Base-by-base conservation (phyloP, 2,888 invertebrate species). In the Achlya flavicornis region DNA sequence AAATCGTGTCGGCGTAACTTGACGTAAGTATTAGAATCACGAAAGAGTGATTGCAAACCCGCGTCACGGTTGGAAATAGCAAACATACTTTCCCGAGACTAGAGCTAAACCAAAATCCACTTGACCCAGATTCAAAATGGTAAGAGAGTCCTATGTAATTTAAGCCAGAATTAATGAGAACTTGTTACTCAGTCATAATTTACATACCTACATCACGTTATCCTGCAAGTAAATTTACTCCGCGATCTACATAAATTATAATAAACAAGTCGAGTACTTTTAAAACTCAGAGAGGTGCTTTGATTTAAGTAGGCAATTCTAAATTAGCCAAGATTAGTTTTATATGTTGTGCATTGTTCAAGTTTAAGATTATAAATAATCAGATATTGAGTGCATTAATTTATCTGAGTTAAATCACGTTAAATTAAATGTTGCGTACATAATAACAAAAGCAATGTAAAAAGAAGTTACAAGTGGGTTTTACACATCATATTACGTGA, bases 241-340 rank as follows among this genome's bases (percentile, higher is more conserved):
- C 6, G 4, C 33, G 26, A 61, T 33, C 32, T 61, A 62, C 57
- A 57, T 62, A 62, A 57, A 57, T 62, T 57, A 57, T 41, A 35
- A 57, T 62, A 62, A 62, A 32, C 35, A 62, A n/a, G 26, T 19
- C 53, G 16, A 4, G 33, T 38, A 32, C 12, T 43, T 61, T 38
- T 53, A 41, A 57, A 33, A 41, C 32, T 11, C 57, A 48, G 38
- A 12, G 12, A n/a, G 16, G 12, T 62, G 32, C 41, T 26, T 57
- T 57, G 57, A 62, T 57, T 38, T 32, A 48, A 6, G 14, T n/a
- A 8, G 46, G 32, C 35, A 48, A 35, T 19, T 43, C 8, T 33
- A 53, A 58, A 33, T 46, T 46, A 46, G 6, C 43, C 5, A 14
- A 43, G 4, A 48, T 48, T 16, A n/a, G 4, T 48, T 48, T 48